These are phyloP conservation scores for Mechanitis mazaeus DNA, from an alignment of 2,888 invertebrate species.

Conservation along the genomic window DNA sequence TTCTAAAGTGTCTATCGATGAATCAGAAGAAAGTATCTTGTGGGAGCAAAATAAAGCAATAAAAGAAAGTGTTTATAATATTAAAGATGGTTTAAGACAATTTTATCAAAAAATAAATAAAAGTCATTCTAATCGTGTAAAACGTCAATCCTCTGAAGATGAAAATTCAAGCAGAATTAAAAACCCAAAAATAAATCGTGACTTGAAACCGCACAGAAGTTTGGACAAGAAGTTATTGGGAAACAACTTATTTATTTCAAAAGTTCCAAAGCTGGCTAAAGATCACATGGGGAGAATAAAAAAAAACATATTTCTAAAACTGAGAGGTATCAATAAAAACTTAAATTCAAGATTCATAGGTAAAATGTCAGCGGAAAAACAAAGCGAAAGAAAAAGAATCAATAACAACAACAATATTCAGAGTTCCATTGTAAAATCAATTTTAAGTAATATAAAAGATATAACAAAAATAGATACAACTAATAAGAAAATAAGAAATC, in stretches of 20 bases:
- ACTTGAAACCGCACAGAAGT: constrained; percentile 30
- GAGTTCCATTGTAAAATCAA: constrained; percentile 8
- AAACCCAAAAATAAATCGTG: constrained; percentile 23
- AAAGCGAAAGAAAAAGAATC: not conserved
- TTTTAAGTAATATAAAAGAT: constrained; percentile 16
- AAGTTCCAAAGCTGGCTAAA: constrained; percentile 15
- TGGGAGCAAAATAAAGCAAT: constrained; percentile 35
- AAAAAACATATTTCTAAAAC: constrained; percentile 13
- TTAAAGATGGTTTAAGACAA: constrained; percentile 47
- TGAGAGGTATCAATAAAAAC: constrained; percentile 18
- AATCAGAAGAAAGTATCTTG: constrained; percentile 34
- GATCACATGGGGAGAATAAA: constrained; percentile 13
- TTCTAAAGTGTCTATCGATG: constrained; percentile 27
- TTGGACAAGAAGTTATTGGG: constrained; percentile 13
- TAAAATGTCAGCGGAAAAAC: constrained; percentile 3
- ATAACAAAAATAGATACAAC: constrained; percentile 24
- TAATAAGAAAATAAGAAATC: constrained; percentile 28
- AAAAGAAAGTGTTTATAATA: constrained; percentile 37
- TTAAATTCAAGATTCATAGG: constrained; percentile 17
- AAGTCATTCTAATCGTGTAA: constrained; percentile 28
- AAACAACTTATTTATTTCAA: constrained; percentile 10
- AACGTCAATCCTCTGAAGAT: constrained; percentile 37
- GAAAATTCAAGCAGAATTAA: constrained; percentile 22
- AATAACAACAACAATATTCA: constrained; percentile 2
- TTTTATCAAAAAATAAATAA: constrained; percentile 37